These are phyloP conservation scores for Sardinella longiceps DNA, from an alignment of 2,797 vertebrate species.

Conservation along the genomic window DNA sequence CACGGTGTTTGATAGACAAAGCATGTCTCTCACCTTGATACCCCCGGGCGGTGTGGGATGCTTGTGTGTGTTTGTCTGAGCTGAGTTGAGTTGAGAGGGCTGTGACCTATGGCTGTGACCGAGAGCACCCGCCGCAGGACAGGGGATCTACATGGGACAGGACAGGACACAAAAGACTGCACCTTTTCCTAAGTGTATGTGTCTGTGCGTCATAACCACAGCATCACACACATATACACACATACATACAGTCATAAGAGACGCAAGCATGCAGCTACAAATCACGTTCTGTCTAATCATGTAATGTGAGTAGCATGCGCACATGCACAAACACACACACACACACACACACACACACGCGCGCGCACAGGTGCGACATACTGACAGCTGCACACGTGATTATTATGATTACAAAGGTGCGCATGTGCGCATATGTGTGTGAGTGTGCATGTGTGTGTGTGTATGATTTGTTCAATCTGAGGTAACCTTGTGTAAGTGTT, in stretches of 20 bases:
- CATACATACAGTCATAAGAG: not conserved
- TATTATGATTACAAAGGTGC: not conserved
- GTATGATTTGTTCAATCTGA: too few species aligned
- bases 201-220: not conserved
- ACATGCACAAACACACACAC: constrained; percentile 11
- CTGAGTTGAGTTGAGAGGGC: not conserved
- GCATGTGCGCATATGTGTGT: too few species aligned
- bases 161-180: not conserved
- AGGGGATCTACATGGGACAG: too few species aligned
- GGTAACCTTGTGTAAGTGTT: not conserved
- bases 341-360: not conserved
- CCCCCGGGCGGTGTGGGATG: not conserved
- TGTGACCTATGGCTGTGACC: too few species aligned
- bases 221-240: constrained; percentile 6
- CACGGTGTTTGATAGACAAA: not conserved
- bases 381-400: not conserved
- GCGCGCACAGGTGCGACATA: not conserved
- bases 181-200: not conserved
- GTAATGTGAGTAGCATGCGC: too few species aligned
- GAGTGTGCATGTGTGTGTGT: not conserved
- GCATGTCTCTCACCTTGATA: not conserved
- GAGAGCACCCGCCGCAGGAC: not conserved
- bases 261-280: too few species aligned
- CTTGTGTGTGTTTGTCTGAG: not conserved
- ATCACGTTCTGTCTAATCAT: too few species aligned